Conservation (phyloP, 2,797 vertebrate genomes). For the Lophius americanus region DNA sequence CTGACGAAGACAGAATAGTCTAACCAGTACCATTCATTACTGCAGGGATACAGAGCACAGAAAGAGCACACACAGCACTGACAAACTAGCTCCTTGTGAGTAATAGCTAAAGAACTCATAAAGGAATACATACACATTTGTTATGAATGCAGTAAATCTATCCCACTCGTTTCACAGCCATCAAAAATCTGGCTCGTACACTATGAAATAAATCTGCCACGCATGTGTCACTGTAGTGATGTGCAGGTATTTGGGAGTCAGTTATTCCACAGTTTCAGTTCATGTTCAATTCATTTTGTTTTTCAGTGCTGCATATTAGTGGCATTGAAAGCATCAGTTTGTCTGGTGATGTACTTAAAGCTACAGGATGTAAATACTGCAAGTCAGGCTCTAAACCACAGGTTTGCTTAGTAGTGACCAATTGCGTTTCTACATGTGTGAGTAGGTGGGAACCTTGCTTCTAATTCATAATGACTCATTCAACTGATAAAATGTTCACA, state of each 20-base stretch:
- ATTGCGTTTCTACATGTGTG: constrained; percentile 41
- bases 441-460: constrained; percentile 9
- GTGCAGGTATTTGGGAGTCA: constrained; percentile 57
- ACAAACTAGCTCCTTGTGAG: constrained; percentile 82
- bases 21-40: constrained; percentile 81
- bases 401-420: constrained; percentile 29
- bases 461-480: neutral
- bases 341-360: constrained; percentile 33
- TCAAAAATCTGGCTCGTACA: constrained; percentile 67
- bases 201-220: constrained; percentile 64
- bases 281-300: constrained; percentile 56
- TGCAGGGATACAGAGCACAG: constrained; percentile 70
- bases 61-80: constrained; percentile 84
- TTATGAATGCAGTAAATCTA: constrained; percentile 74
- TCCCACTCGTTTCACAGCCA: constrained; percentile 69
- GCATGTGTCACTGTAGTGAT: constrained; percentile 47
- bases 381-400: constrained; percentile 29
- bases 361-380: constrained; percentile 27
- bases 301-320: constrained; percentile 60
- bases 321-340: constrained; percentile 47
- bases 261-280: constrained; percentile 53
- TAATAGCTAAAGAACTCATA: constrained; percentile 82
- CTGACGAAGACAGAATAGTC: constrained; percentile 83
- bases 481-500: neutral
- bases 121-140: constrained; percentile 80